Evolutionary conservation across 2,797 vertebrate species (phyloP).

Genomic region (Aldrovandia affinis): DNA sequence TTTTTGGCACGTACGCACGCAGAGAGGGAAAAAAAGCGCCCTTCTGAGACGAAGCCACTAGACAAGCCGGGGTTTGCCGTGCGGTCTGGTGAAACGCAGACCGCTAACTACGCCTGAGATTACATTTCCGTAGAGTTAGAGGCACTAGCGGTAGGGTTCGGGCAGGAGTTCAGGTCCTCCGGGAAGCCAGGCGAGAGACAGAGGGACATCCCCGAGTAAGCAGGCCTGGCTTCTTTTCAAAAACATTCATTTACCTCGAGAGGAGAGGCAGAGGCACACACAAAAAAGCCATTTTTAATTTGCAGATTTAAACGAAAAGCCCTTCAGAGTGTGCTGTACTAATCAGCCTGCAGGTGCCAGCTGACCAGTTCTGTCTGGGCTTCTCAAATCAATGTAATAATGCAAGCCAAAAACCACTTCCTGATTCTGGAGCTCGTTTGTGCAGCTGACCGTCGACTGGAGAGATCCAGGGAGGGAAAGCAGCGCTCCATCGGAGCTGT

Average conservation of each 20-base stretch:
- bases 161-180: slow-evolving; percentile 44
- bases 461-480: slow-evolving; percentile 55
- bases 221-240: slow-evolving; percentile 57
- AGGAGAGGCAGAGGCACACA: slow-evolving; percentile 53
- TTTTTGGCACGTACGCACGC: no score
- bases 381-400: slow-evolving; percentile 41
- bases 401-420: slow-evolving; percentile 56
- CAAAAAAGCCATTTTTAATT: slow-evolving; percentile 52
- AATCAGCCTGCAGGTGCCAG: slow-evolving; percentile 61
- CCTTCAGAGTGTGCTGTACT: slow-evolving; percentile 54
- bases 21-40: no score
- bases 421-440: slow-evolving; percentile 47
- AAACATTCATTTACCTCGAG: slow-evolving; percentile 49
- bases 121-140: no score
- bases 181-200: neutral
- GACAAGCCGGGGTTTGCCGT: no score
- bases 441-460: slow-evolving; percentile 39
- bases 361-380: slow-evolving; percentile 43
- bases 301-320: slow-evolving; percentile 57
- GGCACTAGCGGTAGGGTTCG: neutral
- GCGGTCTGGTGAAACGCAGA: no score
- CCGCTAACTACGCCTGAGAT: no score
- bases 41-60: no score
- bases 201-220: slow-evolving; percentile 53
- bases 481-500: no score